Base-by-base conservation (phyloP, 2,888 invertebrate genomes). In the Hartigia nigra region DNA sequence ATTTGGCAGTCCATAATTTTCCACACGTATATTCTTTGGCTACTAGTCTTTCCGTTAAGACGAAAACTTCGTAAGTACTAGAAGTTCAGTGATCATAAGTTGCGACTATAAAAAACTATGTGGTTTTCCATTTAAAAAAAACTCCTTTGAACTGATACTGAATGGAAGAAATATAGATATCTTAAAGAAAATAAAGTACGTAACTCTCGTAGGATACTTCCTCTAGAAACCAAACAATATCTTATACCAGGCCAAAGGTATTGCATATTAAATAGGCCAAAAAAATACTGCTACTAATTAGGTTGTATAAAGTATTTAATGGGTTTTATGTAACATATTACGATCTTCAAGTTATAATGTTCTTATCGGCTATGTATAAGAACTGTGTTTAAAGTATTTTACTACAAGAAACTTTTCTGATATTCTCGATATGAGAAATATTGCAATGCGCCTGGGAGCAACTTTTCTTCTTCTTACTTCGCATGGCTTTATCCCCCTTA, bases 1-100 rank as follows among this genome's bases (percentile, higher is more conserved):
- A 98, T 92, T 93, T 97, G 86, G 93, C 95, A 14, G 95, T 98
- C 80, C 95, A 95, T 83, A 92, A 95, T 84, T 96, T 96, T 90
- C 95, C 96, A 12, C 88, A 92, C 9, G 92, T 95, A 81, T 96
- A 96, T 91, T 92, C 93, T 3, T 92, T 95, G 76, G 94, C 95
- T 82, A 89, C 88, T 11, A 88, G 85, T 80, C 83, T 91, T 78
- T 85, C 88, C 23, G 82, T 86, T 9, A 91, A 91, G 79, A 88
- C 81, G 76, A 91, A 91, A 81, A 81, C 85, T 31, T 86, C 88
- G 39, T 91, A 87, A 89, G 82, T 81, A 78, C 32, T 32, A 72
- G 23, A 55, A 55, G 39, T 80, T 12, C 31, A 31, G 39, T 75
- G 74, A 55, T 31, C 76, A 39, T 74, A 23, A 70, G 70, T 76